Base-by-base conservation (phyloP, 2,113 vertebrate genomes). In the Terrapene triunguis region DNA sequence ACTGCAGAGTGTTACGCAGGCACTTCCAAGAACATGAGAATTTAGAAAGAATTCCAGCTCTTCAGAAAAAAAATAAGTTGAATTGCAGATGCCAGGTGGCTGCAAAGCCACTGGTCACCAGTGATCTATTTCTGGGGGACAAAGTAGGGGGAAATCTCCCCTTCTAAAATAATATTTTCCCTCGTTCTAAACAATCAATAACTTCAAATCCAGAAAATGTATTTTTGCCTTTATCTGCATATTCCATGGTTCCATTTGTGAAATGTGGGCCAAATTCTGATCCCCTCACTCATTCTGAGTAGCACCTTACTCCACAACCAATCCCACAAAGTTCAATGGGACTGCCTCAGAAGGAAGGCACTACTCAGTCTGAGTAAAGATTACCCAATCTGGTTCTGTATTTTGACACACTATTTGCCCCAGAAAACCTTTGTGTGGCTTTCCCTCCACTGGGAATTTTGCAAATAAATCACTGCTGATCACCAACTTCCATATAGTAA, bases 21-120 rank as follows among this genome's bases (percentile, higher is more conserved):
- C 47, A 35, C 27, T 9, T 53, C 42, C 25, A 53, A 14, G 29
- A 81, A 21, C 22, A 48, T 54, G 42, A 55, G 48, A 74, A 35
- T 89, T 78, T 90, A 59, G 93, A 94, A 88, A 69, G 91, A 79
- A 29, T 87, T 35, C 88, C 55, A 80, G 5, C 42, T 95, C 12
- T 44, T 84, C 80, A 72, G 38, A 11, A 47, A 21, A 25, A 25
- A 42, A 81, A 65, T 42, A 85, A 21, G 25, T 54, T 57, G 35
- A 44, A 85, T 21, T 85, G 13, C 59, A 24, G 22, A 48, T 89
- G 88, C 27, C 87, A 48, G n/a, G 55, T 85, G 92, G 88, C 2
- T 65, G 29, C 84, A 69, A 93, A 89, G 7, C 81, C 89, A 80
- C 48, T 55, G 3, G 65, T 85, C 85, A 80, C 27, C 32, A n/a